Evolutionary conservation across 2,888 invertebrate genomes (phyloP).

Genomic region (Homarus gammarus): DNA sequence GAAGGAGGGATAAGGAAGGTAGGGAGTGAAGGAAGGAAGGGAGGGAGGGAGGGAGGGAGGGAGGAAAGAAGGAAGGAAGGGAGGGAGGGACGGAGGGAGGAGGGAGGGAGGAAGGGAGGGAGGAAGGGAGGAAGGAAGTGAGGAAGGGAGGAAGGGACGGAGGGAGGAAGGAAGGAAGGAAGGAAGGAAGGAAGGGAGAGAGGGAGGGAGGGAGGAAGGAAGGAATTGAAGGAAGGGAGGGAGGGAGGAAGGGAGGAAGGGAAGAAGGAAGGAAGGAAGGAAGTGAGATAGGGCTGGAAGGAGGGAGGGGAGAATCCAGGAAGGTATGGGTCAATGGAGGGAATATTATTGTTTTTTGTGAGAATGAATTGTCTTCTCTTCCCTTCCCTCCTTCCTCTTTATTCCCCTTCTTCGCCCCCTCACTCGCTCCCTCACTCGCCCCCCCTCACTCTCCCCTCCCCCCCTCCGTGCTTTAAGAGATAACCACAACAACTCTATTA

Average conservation of each 20-base stretch:
- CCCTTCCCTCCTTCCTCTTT: not conserved
- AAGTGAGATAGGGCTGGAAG: too few relatives aligned
- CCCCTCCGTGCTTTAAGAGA: not conserved
- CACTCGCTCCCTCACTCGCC: not conserved
- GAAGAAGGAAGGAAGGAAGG: not conserved
- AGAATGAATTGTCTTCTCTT: too few relatives aligned
- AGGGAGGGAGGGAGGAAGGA: not conserved
- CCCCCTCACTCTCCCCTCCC: not conserved
- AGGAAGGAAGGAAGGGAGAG: not conserved
- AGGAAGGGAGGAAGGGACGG: not conserved
- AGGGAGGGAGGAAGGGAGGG: not conserved
- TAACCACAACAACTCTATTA: slow-evolving; percentile 1
- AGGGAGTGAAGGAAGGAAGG: not conserved
- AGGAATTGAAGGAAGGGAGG: not conserved
- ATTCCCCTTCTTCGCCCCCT: not conserved
- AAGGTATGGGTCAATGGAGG: too few relatives aligned
- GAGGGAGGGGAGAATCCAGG: too few relatives aligned
- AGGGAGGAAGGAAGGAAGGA: not conserved
- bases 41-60: not conserved
- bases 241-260: not conserved
- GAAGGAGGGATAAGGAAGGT: not conserved
- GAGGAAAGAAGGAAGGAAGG: not conserved
- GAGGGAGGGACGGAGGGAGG: too few relatives aligned
- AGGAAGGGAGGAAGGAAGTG: not conserved
- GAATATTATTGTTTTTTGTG: too few relatives aligned